Base-by-base conservation (phyloP, 2,113 vertebrate genomes). In the Sander vitreus region DNA sequence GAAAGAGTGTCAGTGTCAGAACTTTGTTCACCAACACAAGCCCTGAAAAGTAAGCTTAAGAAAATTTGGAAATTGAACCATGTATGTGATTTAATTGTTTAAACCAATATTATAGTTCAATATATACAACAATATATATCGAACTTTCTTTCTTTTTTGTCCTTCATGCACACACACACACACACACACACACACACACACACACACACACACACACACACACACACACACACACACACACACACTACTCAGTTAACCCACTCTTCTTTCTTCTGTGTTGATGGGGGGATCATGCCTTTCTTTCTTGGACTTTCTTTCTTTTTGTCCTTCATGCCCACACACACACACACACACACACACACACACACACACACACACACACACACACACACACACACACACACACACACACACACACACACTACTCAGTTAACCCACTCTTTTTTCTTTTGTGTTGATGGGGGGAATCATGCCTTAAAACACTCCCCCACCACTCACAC, bases 1-100 rank as follows among this genome's bases (percentile, higher is more conserved):
- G 58, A 76, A 53, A 83, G 63, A 68, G 84, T 68, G 84, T 88
- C 76, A 54, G 62, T 87, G 71, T 86, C 75, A 80, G 21, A 70
- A 55, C 50, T 72, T 64, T 76, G 25, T 62, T 71, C 27, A 36
- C 45, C 25, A 30, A 73, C 81, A 58, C 63, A 78, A 65, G 59
- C 50, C 7, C 51, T 58, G 12, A n/a, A 33, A 62, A 76, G 71
- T 39, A 30, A 72, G 45, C 48, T 57, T 2, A 47, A 19, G 30
- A 39, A 63, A 77, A 59, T 43, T 5, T n/a, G 30, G 43, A 77
- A 62, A 62, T 27, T 45, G 6, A 75, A 45, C 43, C 39, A 4
- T 13, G 16, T 10, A 2, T 64, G 57, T 12, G 23, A 19, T 55
- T 73, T 60, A 55, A 30, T 12, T 39, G 18, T 64, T 70, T 33